Evolutionary conservation across 2,113 vertebrate species (phyloP), one percentile per base, ranked within the genome.

Genomic region (Apteryx owenii): DNA sequence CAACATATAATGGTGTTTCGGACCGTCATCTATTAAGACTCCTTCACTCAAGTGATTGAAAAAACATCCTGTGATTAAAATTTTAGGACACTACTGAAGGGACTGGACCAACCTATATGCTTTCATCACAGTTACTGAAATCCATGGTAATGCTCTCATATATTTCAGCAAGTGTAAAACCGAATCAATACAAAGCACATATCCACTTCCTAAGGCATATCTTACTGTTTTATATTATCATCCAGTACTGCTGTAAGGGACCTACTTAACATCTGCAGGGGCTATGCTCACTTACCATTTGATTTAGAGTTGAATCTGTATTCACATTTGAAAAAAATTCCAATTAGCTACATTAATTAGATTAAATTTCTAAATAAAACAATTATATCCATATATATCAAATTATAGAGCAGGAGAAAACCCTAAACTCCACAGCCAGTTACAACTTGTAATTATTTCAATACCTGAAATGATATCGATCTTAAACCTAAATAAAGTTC

Each of bases 291-390:
- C 33, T 84, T 84, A 33, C 29, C 82, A 79, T 65, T 91, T 80
- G 29, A 84, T 89, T 88, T 54, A 80, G 28, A 68, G 6, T 61
- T 1, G 0, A 86, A 80, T 50, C 78, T 85, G 69, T 17, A 65
- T 77, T 60, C 53, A 29, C 40, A n/a, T 85, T 62, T 76, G n/a
- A 93, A 85, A 95, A 60, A 77, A 76, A 31, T 38, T 88, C 76
- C 69, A 60, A 65, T 69, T 51, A 31, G 70, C 80, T 66, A 33
- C 23, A n/a, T 36, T 50, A 89, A 86, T 51, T 23, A 50, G 80
- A 83, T 88, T 62, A 77, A 31, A 94, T 83, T 95, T 96, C 93
- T 38, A 94, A 86, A 69, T 76, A 88, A 85, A 93, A 69, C 42
- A 51, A 88, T 85, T 88, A 86, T 11, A 58, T 40, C 69, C 40